Base-by-base conservation (phyloP, 2,888 invertebrate species). In the Tetropium fuscum region DNA sequence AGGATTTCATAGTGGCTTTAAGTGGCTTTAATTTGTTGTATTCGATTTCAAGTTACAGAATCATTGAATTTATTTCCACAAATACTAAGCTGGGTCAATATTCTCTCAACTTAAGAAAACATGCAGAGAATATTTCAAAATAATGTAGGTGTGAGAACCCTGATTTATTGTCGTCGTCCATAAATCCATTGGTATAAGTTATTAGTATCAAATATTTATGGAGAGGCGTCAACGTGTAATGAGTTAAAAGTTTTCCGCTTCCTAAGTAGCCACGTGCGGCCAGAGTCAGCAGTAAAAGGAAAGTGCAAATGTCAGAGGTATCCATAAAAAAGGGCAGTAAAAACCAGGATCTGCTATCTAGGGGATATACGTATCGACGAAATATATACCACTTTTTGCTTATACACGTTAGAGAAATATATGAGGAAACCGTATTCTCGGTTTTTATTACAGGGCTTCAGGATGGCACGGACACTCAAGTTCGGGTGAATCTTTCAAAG, bases 261-360 rank as follows among this genome's bases (percentile, higher is more conserved):
- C 15, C 51, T 13, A 27, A 38, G 40, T 48, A 16, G 25, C 51
- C 51, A 51, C 40, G 51, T 51, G 51, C 34, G 51, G 11, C 25
- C 18, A 36, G 13, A 44, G 51, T 51, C 51, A 51, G 51, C 51
- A 51, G 51, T 51, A 64, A 69, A 62, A 58, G 57, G 47, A 60
- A 60, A 69, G 68, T 66, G 68, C 68, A 65, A 71, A 71, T 65
- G 69, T 68, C 66, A 64, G 66, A 66, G 68, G 66, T 58, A 57
- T 53, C 60, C 58, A 63, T 65, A 65, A 67, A 69, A 56, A 69
- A 62, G 34, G 53, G 65, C 61, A 63, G 67, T 68, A 69, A 69
- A 71, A 66, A 69, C 53, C 58, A n/a, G 51, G 27, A 40, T 25
- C 40, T 8, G 10, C 51, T 51, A 51, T 49, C 51, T 34, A 16